A percentile compares a stretch with the other conserved stretches of the same genome.
These are phyloP conservation scores for Drosophila longiperda DNA, from an alignment of 2,888 invertebrate species.

Conservation along the genomic window DNA sequence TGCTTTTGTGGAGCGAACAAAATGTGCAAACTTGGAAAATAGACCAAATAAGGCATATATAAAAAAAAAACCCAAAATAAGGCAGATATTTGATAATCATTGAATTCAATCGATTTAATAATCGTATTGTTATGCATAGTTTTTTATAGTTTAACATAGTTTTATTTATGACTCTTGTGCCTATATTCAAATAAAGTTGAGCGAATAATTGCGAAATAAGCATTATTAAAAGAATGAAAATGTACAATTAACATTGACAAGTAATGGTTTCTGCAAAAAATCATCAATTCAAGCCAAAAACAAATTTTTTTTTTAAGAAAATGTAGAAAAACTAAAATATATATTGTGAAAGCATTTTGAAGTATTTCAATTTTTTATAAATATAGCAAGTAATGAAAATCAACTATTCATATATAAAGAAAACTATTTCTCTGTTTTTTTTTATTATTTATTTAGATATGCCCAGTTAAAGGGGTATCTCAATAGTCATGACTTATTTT, in stretches of 20 bases:
- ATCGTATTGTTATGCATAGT: background rate
- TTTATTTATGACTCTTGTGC: background rate
- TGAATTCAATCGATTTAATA: background rate
- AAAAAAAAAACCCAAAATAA: background rate
- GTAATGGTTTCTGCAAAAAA: background rate
- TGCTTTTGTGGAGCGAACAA: conserved; percentile 1
- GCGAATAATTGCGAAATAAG: background rate
- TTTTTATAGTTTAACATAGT: fast-evolving
- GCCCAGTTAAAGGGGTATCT: conserved; percentile 18
- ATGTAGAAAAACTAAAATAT: background rate
- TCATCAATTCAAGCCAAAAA: background rate
- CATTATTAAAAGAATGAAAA: background rate
- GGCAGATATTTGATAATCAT: background rate
- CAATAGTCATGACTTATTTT: background rate
- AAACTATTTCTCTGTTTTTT: background rate
- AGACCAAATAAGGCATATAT: background rate
- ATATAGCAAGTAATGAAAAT: background rate
- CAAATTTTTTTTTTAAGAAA: background rate
- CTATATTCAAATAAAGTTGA: background rate
- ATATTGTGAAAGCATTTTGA: background rate
- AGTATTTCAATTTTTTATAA: background rate
- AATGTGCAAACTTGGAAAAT: background rate
- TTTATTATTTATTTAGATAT: background rate
- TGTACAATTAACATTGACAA: background rate
- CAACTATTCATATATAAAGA: no score